A percentile compares a stretch with the other conserved stretches of the same genome.
Conservation (phyloP, 2,113 vertebrate genomes). For the Gila orcuttii region DNA sequence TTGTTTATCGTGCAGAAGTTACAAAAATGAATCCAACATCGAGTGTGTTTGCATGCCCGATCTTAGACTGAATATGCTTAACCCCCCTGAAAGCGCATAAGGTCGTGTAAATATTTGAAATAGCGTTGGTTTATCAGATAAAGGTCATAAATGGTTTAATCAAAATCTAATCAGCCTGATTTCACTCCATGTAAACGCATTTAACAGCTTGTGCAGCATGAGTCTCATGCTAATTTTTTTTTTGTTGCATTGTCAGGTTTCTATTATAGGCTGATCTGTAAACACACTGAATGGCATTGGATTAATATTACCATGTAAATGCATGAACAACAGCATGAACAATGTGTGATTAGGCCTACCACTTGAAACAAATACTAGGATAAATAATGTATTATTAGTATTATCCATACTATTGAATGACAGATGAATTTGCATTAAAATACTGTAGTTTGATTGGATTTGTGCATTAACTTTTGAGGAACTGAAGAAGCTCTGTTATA, state of each 20-base stretch:
- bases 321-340: not conserved
- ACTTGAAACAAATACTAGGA: no score
- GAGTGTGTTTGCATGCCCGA: not conserved
- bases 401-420: not conserved
- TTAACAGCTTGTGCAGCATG: not conserved
- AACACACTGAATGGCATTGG: not conserved
- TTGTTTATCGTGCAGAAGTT: not conserved
- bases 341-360: not conserved
- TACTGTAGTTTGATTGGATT: not conserved
- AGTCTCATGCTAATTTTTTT: not conserved
- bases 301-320: not conserved
- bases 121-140: constrained; percentile 9
- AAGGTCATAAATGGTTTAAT: constrained; percentile 17
- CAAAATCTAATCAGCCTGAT: not conserved
- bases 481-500: not conserved
- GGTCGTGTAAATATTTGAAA: constrained; percentile 20
- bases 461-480: not conserved
- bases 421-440: not conserved
- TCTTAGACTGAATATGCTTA: not conserved
- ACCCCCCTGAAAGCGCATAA: not conserved
- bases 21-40: not conserved
- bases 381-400: not conserved
- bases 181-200: not conserved
- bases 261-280: not conserved
- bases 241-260: not conserved